A percentile compares a stretch with the other conserved stretches of the same genome.
Evolutionary conservation across 2,888 invertebrate species (phyloP).

Genomic region (Mystacides longicornis): DNA sequence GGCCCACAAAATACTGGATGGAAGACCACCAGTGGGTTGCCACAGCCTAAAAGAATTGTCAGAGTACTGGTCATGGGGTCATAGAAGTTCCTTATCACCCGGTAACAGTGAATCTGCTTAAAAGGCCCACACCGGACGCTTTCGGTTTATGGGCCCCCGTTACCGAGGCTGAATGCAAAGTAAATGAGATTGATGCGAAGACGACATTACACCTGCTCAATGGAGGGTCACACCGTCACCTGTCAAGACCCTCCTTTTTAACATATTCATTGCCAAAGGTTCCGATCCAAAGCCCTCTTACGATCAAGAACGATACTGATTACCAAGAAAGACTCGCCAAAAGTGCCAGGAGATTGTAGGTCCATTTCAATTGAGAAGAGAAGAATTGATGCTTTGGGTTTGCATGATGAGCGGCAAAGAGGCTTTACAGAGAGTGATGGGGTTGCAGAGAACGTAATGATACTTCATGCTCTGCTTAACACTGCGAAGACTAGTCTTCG

Average conservation of each 20-base stretch:
- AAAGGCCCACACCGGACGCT: too few relatives aligned
- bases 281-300: background rate
- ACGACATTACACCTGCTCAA: background rate
- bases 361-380: constrained; percentile 20
- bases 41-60: background rate
- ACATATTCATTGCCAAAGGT: too few relatives aligned
- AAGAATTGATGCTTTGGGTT: constrained; percentile 12
- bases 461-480: constrained; percentile 29
- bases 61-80: background rate
- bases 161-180: background rate
- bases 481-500: constrained; percentile 24
- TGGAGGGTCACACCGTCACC: background rate
- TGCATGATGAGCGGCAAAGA: constrained; percentile 3
- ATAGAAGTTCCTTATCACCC: background rate
- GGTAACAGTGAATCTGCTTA: too few relatives aligned
- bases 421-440: constrained; percentile 33
- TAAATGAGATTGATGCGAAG: background rate
- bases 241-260: background rate
- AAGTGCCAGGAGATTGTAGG: background rate
- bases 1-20: background rate
- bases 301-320: constrained; percentile 4
- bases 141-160: background rate
- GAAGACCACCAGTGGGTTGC: background rate
- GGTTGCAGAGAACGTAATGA: constrained; percentile 31
- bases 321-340: background rate